phyloP scores from a whole-genome alignment of 1,140 invertebrate genomes.

The Achatina immaculata region DNA sequence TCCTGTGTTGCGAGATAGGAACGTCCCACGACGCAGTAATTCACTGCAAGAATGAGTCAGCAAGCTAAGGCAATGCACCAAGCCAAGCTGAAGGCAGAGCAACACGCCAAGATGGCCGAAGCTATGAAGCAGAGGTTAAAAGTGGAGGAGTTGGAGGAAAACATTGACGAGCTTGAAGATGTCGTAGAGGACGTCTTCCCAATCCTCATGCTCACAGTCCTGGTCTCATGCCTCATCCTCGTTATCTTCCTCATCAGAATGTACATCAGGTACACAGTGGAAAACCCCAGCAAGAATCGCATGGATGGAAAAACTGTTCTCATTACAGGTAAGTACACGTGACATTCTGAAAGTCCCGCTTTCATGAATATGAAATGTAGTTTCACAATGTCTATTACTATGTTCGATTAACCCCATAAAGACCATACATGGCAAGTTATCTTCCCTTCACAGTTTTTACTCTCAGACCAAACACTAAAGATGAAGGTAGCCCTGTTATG shows the following conservation, averaged over 20 bases:
- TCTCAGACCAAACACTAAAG: too few species aligned
- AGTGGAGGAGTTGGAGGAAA: constrained; percentile 51
- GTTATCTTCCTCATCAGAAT: constrained; percentile 55
- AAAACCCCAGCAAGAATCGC: constrained; percentile 52
- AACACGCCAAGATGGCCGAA: constrained; percentile 30
- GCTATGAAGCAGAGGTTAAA: constrained; percentile 44
- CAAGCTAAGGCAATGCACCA: not conserved
- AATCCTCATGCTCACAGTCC: constrained; percentile 46
- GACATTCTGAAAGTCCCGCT: too few species aligned
- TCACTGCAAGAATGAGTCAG: not conserved
- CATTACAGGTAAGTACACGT: constrained; percentile 55
- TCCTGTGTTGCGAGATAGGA: too few species aligned
- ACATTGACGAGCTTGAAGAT: constrained; percentile 47
- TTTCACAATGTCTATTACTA: too few species aligned
- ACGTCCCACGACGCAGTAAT: too few species aligned
- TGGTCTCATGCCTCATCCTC: constrained; percentile 50
- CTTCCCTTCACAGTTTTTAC: too few species aligned
- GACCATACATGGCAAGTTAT: too few species aligned
- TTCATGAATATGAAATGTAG: too few species aligned
- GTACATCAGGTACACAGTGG: constrained; percentile 55
- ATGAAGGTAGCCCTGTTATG: too few species aligned
- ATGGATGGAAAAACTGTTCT: constrained; percentile 65
- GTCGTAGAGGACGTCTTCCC: constrained; percentile 48
- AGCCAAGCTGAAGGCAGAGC: not conserved
- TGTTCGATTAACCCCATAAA: too few species aligned